Evolutionary conservation across 2,113 vertebrate genomes (phyloP).

Genomic region (Caranx melampygus): DNA sequence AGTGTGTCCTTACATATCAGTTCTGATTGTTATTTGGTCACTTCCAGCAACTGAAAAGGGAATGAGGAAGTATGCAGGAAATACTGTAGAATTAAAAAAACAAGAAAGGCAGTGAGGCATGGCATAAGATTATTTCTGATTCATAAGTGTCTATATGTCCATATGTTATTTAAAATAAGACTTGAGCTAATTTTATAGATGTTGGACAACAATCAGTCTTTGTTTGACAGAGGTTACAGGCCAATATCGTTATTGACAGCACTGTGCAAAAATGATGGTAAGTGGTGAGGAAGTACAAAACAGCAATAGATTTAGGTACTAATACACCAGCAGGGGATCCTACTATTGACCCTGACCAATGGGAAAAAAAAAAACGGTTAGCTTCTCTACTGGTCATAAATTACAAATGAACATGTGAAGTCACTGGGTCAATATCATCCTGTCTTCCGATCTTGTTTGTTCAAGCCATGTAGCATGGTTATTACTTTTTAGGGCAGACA

Average conservation of each 20-base stretch:
- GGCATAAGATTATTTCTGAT: background rate
- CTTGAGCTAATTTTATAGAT: background rate
- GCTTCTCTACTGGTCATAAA: background rate
- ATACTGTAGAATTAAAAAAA: background rate
- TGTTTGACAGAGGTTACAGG: background rate
- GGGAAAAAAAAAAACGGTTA: background rate
- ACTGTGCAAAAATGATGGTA: background rate
- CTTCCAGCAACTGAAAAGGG: background rate
- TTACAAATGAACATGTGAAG: background rate
- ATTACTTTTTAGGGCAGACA: slow-evolving; percentile 22
- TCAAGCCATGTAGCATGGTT: background rate
- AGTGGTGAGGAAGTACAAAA: background rate
- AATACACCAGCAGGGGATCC: background rate
- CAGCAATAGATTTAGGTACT: background rate
- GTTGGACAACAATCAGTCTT: background rate
- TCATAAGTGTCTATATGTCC: background rate
- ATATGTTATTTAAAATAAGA: no score
- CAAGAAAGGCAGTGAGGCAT: background rate
- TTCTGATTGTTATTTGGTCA: background rate
- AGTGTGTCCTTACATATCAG: background rate
- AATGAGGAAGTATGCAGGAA: background rate
- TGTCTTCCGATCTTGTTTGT: slow-evolving; percentile 23
- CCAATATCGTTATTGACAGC: no score
- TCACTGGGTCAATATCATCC: background rate
- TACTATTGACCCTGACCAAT: background rate